These are phyloP conservation scores for Mesitornis unicolor DNA, from an alignment of 2,113 vertebrate genomes.

Conservation along the genomic window DNA sequence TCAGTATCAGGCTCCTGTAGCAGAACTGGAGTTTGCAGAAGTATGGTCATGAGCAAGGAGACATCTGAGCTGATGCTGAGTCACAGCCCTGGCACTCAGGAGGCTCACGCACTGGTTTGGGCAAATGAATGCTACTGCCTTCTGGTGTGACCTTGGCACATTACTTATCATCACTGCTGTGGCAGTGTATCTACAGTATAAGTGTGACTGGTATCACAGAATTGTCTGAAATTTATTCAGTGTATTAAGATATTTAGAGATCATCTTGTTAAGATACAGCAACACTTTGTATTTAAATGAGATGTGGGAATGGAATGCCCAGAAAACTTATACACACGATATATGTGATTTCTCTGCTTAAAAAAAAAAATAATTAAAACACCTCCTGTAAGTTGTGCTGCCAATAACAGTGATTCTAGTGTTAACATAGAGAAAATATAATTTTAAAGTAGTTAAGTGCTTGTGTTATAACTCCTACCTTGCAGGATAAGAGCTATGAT, in stretches of 20 bases:
- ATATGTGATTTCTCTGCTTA: neutral
- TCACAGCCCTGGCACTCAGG: neutral
- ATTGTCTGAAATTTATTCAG: neutral
- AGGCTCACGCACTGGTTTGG: neutral
- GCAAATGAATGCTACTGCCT: accelerated
- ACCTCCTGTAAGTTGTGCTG: neutral
- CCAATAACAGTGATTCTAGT: neutral
- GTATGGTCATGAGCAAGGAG: neutral
- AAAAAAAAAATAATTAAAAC: neutral
- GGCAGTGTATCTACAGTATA: neutral
- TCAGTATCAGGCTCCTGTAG: neutral
- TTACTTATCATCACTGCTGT: neutral
- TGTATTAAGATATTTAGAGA: neutral
- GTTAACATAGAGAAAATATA: neutral
- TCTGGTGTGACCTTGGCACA: neutral
- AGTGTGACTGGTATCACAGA: neutral
- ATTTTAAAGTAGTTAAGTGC: neutral
- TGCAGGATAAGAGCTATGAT: neutral
- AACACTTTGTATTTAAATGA: neutral
- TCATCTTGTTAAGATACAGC: neutral
- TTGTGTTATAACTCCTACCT: neutral
- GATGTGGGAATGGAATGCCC: neutral
- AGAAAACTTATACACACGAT: neutral
- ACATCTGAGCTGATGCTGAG: neutral
- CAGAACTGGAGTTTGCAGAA: neutral